phyloP scores from a whole-genome alignment of 2,888 invertebrate species.

The Nemapogon koenigi region DNA sequence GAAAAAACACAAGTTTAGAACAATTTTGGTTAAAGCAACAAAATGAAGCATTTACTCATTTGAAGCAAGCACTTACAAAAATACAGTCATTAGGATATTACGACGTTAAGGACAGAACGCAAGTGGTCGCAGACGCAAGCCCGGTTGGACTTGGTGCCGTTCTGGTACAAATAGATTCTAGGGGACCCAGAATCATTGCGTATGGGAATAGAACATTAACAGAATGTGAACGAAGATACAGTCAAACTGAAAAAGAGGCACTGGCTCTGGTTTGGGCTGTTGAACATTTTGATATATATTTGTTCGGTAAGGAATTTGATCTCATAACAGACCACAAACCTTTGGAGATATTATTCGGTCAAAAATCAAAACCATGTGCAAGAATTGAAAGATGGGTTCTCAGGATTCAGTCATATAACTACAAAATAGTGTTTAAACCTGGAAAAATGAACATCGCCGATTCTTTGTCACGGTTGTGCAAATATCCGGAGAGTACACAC shows the following conservation, averaged over 20 bases:
- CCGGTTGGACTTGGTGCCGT: constrained; percentile 26
- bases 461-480: constrained; percentile 20
- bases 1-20: too few relatives aligned
- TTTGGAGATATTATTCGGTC: constrained; percentile 23
- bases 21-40: too few relatives aligned
- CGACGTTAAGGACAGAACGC: constrained; percentile 21
- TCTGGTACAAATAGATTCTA: constrained; percentile 20
- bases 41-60: too few relatives aligned
- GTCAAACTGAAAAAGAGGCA: constrained; percentile 25
- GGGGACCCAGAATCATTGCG: constrained; percentile 25
- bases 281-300: constrained; percentile 31
- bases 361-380: constrained; percentile 20
- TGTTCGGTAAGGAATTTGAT: constrained; percentile 35
- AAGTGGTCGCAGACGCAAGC: constrained; percentile 28
- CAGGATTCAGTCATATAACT: too few relatives aligned
- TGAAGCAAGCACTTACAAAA: constrained; percentile 20
- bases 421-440: constrained; percentile 16
- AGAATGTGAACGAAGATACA: constrained; percentile 26
- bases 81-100: constrained; percentile 23
- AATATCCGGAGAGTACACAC: background rate
- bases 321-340: constrained; percentile 20
- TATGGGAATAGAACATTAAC: constrained; percentile 31
- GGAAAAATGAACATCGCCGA: constrained; percentile 24
- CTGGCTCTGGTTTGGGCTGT: constrained; percentile 21
- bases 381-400: too few relatives aligned